Evolutionary conservation across 2,113 vertebrate species (phyloP), one percentile per base, ranked within the genome.

Genomic region (Albula glossodonta): DNA sequence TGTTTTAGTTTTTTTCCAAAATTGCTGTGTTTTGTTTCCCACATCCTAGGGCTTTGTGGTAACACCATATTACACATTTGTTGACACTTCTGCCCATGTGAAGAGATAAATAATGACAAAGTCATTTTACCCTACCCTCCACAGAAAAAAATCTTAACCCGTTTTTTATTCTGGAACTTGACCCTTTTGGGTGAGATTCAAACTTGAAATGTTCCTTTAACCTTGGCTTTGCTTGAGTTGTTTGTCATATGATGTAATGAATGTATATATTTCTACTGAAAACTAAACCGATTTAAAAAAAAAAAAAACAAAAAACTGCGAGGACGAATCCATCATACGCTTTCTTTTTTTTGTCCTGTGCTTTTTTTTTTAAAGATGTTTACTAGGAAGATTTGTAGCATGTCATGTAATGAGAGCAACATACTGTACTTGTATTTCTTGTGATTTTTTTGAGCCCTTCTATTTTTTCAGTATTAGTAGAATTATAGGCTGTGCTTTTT

Each of bases 391-490:
- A 11, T 51, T 31, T 51, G 77, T 82, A 52, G 50, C 57, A 66
- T 78, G 50, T 60, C 57, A 48, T 85, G 22, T 78, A 83, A 52
- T 49, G 66, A 63, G 19, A 31, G 70, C 83, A 78, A 93, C 93
- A 93, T 94, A 94, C 93, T 95, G 93, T 94, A 93, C 51, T 51
- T 80, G 11, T 93, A 92, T 41, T 90, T 94, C 94, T 91, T 82
- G 92, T 93, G 84, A 86, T 89, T 94, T 92, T 41, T 89, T 91
- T 89, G 41, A 90, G 84, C 89, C 88, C 90, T 91, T 92, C 94
- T 93, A 87, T 92, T 92, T 48, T 90, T 93, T 94, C 95, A 96
- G 95, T 96, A 95, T 96, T 96, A 95, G 5, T 89, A 90, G 92
- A 92, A 87, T 92, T 94, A 91, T 89, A 85, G 88, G 90, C 93